Base-by-base conservation (phyloP, 2,113 vertebrate genomes). In the Forbesichthys agassizii region DNA sequence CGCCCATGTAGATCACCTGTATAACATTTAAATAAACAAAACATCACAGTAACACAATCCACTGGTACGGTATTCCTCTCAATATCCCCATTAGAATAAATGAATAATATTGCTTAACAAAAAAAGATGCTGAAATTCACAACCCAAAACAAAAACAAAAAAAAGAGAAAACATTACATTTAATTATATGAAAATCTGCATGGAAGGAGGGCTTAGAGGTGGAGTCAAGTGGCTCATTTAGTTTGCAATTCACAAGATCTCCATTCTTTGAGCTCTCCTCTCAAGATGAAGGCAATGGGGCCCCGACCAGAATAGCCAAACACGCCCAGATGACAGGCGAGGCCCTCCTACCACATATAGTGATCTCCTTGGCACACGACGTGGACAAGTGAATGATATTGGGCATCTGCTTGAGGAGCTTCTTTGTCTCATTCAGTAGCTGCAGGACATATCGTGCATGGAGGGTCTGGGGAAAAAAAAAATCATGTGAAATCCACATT, bases 1-100 rank as follows among this genome's bases (percentile, higher is more conserved):
- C 95, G 94, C 33, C 97, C 96, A 78, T 99, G 98, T 27, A 99
- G 90, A 90, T 99, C 98, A 80, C 98, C 98, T 99, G 85, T 1
- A 46, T 5, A 20, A 11, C 88, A 67, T 49, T 60, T 11, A n/a
- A 13, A 68, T 4, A 5, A 48, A 12, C 20, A 6, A 12, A 56
- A 66, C 1, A 14, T 2, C n/a, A 63, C 13, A 56, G 13, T 53
- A 20, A 57, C 10, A 18, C 9, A 10, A 57, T 57, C 20, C n/a
- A 8, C 10, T 20, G 9, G 6, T 9, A 14, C 7, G 16, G 1
- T 9, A 7, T 54, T 16, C 11, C 53, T 16, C 36, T 6, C 46
- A 5, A 33, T 27, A 27, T 58, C 3, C 2, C 18, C 8, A 18
- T 62, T 58, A 53, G 53, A 12, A 64, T 60, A 3, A 11, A 55